Base-by-base conservation (phyloP, 2,797 vertebrate species). In the Crenichthys baileyi region DNA sequence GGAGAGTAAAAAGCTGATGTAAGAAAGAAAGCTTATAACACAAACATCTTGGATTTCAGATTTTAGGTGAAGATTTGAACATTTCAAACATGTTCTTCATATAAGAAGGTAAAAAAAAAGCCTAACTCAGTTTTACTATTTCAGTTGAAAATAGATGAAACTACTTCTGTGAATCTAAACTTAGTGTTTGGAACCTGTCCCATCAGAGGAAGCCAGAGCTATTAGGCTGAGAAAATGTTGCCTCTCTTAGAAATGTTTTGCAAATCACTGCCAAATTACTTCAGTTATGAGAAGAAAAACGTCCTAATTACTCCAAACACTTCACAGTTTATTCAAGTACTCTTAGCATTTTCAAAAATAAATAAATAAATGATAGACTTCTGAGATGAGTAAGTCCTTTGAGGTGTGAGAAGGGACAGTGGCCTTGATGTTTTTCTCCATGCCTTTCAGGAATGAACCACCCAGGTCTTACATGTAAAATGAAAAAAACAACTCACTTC, bases 221-320 rank as follows among this genome's bases (percentile, higher is more conserved):
- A 2, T 4, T 24, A 75, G 26, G 22, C 31, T 61, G 58, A 48
- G n/a, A 51, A 31, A 60, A 55, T 70, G 22, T 39, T 41, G 41
- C 13, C 7, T 68, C 79, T 53, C 18, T 70, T n/a, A 53, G 51
- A 70, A 6, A 0, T 31, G 41, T 50, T 50, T 4, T 65, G 9
- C 50, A n/a, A 71, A 70, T 75, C 44, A 31, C 75, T 71, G 70
- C 46, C 31, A 71, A 81, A 46, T 29, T 50, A 61, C 56, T 72
- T 48, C 26, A 48, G 56, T 36, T 65, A 71, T 20, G 56, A 65
- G 20, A 12, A 63, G 24, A 44, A 74, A 29, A 63, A 13, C 18
- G 73, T 65, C 9, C 5, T 46, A 29, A 61, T 48, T 0, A 31
- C 20, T 65, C 31, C 24, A 60, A 46, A 11, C 50, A 53, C 2